Evolutionary conservation across 1,140 invertebrate species (phyloP), one percentile per base, ranked within the genome.

Genomic region (Thaumetopoea pityocampa): DNA sequence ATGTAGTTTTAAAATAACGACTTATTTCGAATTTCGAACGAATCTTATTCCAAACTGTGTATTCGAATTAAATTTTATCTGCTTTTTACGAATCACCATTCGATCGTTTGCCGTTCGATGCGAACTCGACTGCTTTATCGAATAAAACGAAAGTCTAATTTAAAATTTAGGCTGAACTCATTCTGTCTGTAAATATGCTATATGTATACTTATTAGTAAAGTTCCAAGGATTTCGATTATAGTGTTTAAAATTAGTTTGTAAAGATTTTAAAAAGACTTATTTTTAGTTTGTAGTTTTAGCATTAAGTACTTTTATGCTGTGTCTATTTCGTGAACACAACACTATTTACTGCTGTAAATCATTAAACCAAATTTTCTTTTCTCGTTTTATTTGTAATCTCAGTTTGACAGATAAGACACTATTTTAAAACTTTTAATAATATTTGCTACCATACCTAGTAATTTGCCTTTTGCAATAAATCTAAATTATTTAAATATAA

Each of bases 241-340:
- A 66, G 49, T 30, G 48, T 1, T 9, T 73, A 76, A 56, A 53
- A 28, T 23, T 64, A 59, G 43, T 22, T 46, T 41, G n/a, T 65
- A 62, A 60, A 29, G 14, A 57, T 58, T 47, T 55, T 52, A 67
- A 77, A 82, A 83, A 83, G 76, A 83, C 79, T 83, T 80, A 80
- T 77, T 67, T 67, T 63, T 67, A 51, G 54, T 60, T 60, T 42
- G 20, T 51, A 42, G 38, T 28, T 55, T 53, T 64, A 57, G 24
- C 12, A 15, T 17, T 59, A 45, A 47, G 44, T 29, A 19, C 51
- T 41, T 35, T 38, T 27, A 49, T 48, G n/a, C 51, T 58, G 51
- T 64, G 57, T 54, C 24, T 44, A 29, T 50, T 23, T 15, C 3
- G 16, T 17, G 16, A 14, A 35, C 33, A 20, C 24, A 24, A 37